Evolutionary conservation across 2,888 invertebrate genomes (phyloP), one percentile per base, ranked within the genome.

Genomic region (Drosophila affinis): DNA sequence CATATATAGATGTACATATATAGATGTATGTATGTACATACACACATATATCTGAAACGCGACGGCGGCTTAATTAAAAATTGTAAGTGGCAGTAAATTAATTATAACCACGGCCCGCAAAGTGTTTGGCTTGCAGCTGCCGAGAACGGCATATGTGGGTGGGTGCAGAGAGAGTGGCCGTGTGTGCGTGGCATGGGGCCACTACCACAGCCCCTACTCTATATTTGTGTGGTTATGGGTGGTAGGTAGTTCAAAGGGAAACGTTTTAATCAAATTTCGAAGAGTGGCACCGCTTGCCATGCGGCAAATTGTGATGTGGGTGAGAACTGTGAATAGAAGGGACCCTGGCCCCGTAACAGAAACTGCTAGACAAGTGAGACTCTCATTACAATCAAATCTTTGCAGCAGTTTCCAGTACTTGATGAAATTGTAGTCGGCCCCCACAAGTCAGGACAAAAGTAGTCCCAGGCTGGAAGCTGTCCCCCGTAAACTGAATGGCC

Each of bases 51-150:
- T 65, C 69, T 58, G 69, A 57, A 65, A 62, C 73, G 46, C 56
- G 64, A 72, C 47, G 65, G 65, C 65, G 71, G 86, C 88, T 82
- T 82, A 86, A 82, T 82, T 82, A 82, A 82, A 88, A 82, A 82
- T 86, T 88, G 88, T 82, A 87, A 82, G 82, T 88, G 88, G 82
- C 82, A 82, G 82, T 82, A 82, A 82, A 82, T 82, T 82, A 82
- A 88, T 82, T 82, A 82, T 82, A 87, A 82, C 80, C 88, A 69
- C 73, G 71, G 75, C 83, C 75, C 75, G 73, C 82, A 87, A 82
- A 82, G 86, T 87, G 82, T 82, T 82, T 85, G 82, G 81, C 82
- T 81, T 87, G 83, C 77, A 75, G 75, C 32, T 39, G 59, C 51
- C 24, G 45, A 44, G 29, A 56, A 17, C 44, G 45, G 21, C 70